phyloP scores from a whole-genome alignment of 1,140 invertebrate species.

The Anadara kagoshimensis region DNA sequence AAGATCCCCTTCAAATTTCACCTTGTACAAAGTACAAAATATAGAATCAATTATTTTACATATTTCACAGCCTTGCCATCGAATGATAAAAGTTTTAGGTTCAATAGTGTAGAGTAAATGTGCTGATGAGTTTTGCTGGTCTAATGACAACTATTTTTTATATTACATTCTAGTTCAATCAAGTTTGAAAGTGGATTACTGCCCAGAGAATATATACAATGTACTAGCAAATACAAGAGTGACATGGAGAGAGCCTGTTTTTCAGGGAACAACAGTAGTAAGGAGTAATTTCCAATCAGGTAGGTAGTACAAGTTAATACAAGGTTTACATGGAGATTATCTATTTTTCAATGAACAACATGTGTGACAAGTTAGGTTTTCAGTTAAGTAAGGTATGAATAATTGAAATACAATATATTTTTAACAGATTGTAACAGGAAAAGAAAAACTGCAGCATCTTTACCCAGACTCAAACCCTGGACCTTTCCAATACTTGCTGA shows the following conservation, averaged over 20 bases:
- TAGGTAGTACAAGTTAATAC: background rate
- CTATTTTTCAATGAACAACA: background rate
- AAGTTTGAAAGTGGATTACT: constrained; percentile 15
- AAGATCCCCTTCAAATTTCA: too few relatives aligned
- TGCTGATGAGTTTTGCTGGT: background rate
- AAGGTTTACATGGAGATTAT: background rate
- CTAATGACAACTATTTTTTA: background rate
- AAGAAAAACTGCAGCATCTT: background rate
- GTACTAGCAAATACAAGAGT: constrained; percentile 30
- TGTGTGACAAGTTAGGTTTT: background rate
- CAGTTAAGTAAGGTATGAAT: background rate
- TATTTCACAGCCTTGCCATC: background rate
- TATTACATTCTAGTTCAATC: constrained; percentile 12
- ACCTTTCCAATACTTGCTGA: too few relatives aligned
- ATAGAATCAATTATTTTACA: background rate
- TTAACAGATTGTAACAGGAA: background rate
- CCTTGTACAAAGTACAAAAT: too few relatives aligned
- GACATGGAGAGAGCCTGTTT: constrained; percentile 39
- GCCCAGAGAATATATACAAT: constrained; percentile 37
- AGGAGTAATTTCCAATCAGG: constrained; percentile 20
- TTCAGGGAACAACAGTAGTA: constrained; percentile 20
- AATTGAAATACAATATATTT: background rate
- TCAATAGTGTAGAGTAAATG: background rate
- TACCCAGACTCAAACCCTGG: background rate
- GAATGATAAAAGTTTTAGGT: too few relatives aligned